A percentile compares a stretch with the other conserved stretches of the same genome.
phyloP scores from a whole-genome alignment of 2,797 vertebrate species.

The Helicolenus hilgendorfi region DNA sequence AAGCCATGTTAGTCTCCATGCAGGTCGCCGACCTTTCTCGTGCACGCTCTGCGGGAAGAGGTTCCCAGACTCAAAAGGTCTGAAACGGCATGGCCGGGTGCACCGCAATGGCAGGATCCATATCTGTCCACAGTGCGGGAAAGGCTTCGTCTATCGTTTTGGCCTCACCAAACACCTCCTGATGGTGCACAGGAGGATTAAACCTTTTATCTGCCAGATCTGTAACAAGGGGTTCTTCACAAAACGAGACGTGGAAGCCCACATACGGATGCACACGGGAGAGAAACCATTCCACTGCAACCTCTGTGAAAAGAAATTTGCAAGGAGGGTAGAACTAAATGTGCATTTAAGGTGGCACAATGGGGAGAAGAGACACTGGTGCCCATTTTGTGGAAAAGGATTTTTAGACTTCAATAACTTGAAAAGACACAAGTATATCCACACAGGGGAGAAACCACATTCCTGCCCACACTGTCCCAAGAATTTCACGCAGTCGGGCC shows the following conservation, averaged over 20 bases:
- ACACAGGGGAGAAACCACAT: constrained; percentile 90
- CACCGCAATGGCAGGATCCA: constrained; percentile 85
- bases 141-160: constrained; percentile 88
- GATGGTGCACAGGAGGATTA: constrained; percentile 84
- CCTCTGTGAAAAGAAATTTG: constrained; percentile 86
- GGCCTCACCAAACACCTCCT: constrained; percentile 87
- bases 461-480: constrained; percentile 86
- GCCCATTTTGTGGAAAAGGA: constrained; percentile 87
- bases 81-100: constrained; percentile 84
- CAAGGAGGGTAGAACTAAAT: constrained; percentile 84
- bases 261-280: constrained; percentile 86
- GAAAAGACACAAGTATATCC: constrained; percentile 88
- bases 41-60: constrained; percentile 85
- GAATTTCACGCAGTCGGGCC: constrained; percentile 85
- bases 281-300: constrained; percentile 88
- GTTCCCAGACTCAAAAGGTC: constrained; percentile 82
- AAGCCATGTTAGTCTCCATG: no score
- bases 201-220: constrained; percentile 85
- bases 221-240: constrained; percentile 86
- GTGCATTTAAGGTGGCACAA: constrained; percentile 88
- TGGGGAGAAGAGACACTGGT: constrained; percentile 88
- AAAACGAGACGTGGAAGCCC: constrained; percentile 83
- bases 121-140: constrained; percentile 84
- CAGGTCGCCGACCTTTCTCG: constrained; percentile 83
- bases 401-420: constrained; percentile 89